Evolutionary conservation across 2,797 vertebrate species (phyloP).

Genomic region (Galagoides demidoff): DNA sequence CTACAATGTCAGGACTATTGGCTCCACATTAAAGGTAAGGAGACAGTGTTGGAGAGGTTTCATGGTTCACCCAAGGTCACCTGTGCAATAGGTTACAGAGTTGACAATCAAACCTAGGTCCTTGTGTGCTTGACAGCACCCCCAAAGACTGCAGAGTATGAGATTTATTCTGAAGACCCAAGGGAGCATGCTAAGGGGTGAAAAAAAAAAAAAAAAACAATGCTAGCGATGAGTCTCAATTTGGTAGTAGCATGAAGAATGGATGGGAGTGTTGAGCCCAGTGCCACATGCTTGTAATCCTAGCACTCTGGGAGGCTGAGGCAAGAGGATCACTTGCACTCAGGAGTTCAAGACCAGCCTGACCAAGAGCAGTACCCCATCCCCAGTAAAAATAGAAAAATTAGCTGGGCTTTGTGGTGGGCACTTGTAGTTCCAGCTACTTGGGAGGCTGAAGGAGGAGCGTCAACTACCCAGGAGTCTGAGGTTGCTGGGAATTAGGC

Average conservation of each 20-base stretch:
- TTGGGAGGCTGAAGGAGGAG: no score
- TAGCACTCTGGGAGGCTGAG: no score
- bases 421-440: no score
- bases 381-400: no score
- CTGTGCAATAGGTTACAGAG: neutral
- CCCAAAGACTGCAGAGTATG: neutral
- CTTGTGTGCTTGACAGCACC: neutral
- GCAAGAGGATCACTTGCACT: no score
- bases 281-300: no score
- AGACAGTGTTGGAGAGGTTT: neutral
- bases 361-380: no score
- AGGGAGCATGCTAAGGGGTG: neutral
- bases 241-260: neutral
- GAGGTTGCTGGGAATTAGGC: no score
- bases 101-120: neutral
- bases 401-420: no score
- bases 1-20: neutral
- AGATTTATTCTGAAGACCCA: conserved; percentile 45
- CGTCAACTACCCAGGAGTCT: no score
- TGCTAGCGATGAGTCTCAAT: neutral
- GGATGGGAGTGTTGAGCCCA: no score
- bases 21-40: conserved; percentile 11
- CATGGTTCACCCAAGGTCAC: neutral
- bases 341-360: no score
- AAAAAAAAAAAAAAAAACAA: neutral